These are phyloP conservation scores for Cheilosia urbana DNA, from an alignment of 2,888 invertebrate species.

Conservation along the genomic window DNA sequence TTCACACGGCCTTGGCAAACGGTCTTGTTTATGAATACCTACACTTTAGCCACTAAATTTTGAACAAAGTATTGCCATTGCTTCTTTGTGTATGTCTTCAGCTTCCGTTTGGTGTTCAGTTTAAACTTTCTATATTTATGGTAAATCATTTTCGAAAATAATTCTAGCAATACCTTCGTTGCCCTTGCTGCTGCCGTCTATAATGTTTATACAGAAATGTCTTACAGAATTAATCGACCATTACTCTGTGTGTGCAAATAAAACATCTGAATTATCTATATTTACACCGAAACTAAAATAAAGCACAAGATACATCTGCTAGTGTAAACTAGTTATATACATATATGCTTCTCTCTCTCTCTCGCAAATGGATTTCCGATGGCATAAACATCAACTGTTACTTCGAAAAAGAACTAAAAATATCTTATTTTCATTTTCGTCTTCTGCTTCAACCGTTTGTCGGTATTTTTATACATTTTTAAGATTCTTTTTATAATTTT, in stretches of 20 bases:
- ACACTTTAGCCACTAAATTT: too few relatives aligned
- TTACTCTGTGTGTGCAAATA: conserved; percentile 63
- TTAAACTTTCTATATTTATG: conserved; percentile 10
- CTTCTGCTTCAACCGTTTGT: conserved; percentile 58
- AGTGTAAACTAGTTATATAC: background rate
- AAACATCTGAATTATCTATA: conserved; percentile 65
- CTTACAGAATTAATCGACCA: conserved; percentile 64
- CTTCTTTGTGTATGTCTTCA: background rate
- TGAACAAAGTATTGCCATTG: too few relatives aligned
- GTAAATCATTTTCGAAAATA: conserved; percentile 34
- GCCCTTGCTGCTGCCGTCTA: conserved; percentile 30
- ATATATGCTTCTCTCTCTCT: background rate
- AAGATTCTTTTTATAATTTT: conserved; percentile 68
- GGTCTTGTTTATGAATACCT: too few relatives aligned
- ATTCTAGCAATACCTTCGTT: conserved; percentile 36
- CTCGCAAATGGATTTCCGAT: conserved; percentile 48
- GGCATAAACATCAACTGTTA: conserved; percentile 68
- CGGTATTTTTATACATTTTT: conserved; percentile 71
- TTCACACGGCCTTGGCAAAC: too few relatives aligned
- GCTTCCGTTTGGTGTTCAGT: conserved; percentile 18
- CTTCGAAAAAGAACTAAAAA: conserved; percentile 55
- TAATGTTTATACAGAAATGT: conserved; percentile 28
- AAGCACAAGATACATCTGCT: conserved; percentile 36
- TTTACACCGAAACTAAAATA: conserved; percentile 66
- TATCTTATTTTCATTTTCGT: conserved; percentile 61